phyloP scores from a whole-genome alignment of 2,113 vertebrate genomes.

The Peromyscus maniculatus region DNA sequence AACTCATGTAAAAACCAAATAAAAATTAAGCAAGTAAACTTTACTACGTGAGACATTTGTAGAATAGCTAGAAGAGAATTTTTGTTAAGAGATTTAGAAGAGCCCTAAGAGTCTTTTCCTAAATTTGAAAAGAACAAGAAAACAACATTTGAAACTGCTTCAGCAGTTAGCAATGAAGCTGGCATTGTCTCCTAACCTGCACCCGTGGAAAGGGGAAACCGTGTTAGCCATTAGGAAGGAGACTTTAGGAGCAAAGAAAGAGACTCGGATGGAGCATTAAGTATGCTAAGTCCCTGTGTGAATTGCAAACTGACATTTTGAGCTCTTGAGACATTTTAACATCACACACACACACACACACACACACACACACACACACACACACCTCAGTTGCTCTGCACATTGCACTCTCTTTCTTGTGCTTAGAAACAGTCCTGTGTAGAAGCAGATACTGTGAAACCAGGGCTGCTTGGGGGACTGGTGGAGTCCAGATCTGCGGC shows the following conservation, averaged over 20 bases:
- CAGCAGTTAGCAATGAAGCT: neutral
- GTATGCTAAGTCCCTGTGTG: neutral
- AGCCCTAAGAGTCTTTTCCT: neutral
- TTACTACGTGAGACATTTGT: neutral
- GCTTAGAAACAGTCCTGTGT: neutral
- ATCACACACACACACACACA: neutral
- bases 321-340: neutral
- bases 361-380: neutral
- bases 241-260: neutral
- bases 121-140: neutral
- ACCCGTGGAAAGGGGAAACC: neutral
- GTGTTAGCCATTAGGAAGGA: neutral
- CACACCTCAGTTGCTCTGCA: neutral
- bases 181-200: neutral
- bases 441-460: neutral
- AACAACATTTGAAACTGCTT: neutral
- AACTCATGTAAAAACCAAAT: slow-evolving; percentile 32
- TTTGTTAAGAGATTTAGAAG: neutral
- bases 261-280: neutral
- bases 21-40: neutral
- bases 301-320: neutral
- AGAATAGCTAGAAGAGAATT: neutral
- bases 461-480: neutral
- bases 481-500: neutral
- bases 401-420: neutral